Base-by-base conservation (phyloP, 2,797 vertebrate species). In the Hypotaenidia philippensis region DNA sequence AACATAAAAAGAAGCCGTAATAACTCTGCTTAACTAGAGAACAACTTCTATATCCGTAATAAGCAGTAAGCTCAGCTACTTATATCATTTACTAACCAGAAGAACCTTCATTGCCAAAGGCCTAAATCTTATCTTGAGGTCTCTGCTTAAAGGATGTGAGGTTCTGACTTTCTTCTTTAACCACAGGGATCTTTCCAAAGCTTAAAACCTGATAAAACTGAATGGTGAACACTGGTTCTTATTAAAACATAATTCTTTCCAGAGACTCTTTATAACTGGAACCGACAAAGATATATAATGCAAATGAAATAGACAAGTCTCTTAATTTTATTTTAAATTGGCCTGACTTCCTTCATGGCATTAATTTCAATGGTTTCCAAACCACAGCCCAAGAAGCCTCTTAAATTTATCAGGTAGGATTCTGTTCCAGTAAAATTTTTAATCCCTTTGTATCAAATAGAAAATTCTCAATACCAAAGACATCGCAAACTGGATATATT, bases 91-190 rank as follows among this genome's bases (percentile, higher is more conserved):
- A 75, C 60, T 77, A 89, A 84, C 41, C 32, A 89, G 75, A 90
- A 75, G 21, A 89, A 80, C 27, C 36, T 10, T 80, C n/a, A 53
- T 45, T 91, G 75, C 60, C 53, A 70, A 87, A 87, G 49, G 49
- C 52, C 78, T 89, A 68, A 95, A 70, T 89, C 68, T 88, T 87
- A 65, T 61, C 87, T 87, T 71, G 38, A 89, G 41, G 21, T 16
- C 49, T 84, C 32, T 87, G 4, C 44, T 90, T 87, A 44, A 95
- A 78, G 75, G 64, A 47, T 90, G 26, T 41, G 64, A 74, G 19
- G 21, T 85, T 79, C 78, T 85, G 52, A 80, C 53, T 85, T 91
- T 93, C 63, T 88, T 90, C 81, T 93, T 94, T 90, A 93, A 94
- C 60, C 38, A 61, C 68, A 90, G 40, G 52, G 57, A 74, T 34